Evolutionary conservation across 2,113 vertebrate genomes (phyloP).

Genomic region (Canis aureus): DNA sequence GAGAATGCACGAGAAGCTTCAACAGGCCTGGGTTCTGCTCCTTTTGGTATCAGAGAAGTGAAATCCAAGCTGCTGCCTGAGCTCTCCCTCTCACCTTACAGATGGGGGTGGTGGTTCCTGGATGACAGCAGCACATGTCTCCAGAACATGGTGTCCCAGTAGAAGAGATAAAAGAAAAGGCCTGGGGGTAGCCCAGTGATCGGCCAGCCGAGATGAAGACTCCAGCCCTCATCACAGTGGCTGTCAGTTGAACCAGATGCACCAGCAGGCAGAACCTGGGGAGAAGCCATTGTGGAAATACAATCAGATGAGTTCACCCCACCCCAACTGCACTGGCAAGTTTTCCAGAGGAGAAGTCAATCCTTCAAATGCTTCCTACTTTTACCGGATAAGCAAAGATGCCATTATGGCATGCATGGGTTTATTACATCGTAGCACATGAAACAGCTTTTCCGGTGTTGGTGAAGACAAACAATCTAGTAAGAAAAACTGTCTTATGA

Average conservation of each 20-base stretch:
- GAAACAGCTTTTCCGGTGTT: not conserved
- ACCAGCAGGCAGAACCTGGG: not conserved
- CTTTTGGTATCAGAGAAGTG: not conserved
- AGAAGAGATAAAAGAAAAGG: not conserved
- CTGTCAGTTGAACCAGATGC: not conserved
- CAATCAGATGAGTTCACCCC: not conserved
- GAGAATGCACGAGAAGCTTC: not conserved
- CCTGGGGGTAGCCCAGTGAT: not conserved
- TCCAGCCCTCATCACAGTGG: not conserved
- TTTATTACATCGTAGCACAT: not conserved
- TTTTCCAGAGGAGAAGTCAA: not conserved
- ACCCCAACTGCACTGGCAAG: not conserved
- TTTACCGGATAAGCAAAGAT: not conserved
- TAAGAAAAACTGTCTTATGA: not conserved
- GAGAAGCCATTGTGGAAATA: not conserved
- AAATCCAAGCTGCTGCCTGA: not conserved
- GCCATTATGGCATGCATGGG: not conserved
- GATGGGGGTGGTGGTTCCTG: too few relatives aligned
- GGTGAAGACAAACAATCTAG: not conserved
- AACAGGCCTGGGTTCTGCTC: not conserved
- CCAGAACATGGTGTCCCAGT: not conserved
- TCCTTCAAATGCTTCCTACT: not conserved
- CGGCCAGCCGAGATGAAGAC: not conserved
- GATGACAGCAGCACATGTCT: not conserved
- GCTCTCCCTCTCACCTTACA: not conserved